Conservation (phyloP, 2,888 invertebrate species). For the Neoascia interrupta region DNA sequence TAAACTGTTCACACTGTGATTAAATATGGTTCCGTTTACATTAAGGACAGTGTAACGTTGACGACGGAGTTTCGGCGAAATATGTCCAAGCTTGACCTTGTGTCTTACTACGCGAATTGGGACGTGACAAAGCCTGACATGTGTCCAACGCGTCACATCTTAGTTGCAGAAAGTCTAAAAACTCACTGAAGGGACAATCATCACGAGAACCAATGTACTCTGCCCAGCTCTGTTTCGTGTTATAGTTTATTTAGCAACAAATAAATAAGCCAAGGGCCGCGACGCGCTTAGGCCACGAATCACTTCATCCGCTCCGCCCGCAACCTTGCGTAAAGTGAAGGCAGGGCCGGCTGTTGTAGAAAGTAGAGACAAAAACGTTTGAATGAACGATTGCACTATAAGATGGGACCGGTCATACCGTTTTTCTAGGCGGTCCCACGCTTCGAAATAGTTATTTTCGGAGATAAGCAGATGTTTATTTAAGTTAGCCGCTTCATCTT, state of each 20-base stretch:
- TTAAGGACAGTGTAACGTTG: too few species aligned
- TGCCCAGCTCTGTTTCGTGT: slow-evolving; percentile 5
- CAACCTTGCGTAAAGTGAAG: too few species aligned
- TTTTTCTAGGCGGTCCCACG: slow-evolving; percentile 42
- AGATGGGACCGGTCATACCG: slow-evolving; percentile 26
- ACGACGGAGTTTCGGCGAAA: too few species aligned
- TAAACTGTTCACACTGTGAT: too few species aligned
- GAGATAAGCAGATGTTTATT: slow-evolving; percentile 47
- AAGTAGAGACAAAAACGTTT: slow-evolving; percentile 43
- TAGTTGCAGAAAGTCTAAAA: slow-evolving; percentile 10
- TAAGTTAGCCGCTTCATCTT: slow-evolving; percentile 48
- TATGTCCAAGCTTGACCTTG: too few species aligned
- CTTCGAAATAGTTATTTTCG: slow-evolving; percentile 34
- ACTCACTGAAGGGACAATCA: slow-evolving; percentile 17
- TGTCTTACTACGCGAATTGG: too few species aligned
- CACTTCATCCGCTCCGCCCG: slow-evolving; percentile 3
- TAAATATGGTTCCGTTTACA: too few species aligned
- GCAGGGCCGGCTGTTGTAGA: too few species aligned
- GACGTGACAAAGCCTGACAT: neutral
- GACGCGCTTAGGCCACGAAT: neutral
- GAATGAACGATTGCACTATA: slow-evolving; percentile 56
- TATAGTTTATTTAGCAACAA: slow-evolving; percentile 5
- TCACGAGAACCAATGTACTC: slow-evolving; percentile 8
- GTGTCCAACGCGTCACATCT: slow-evolving; percentile 27
- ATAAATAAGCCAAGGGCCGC: slow-evolving; percentile 10